Conservation (phyloP, 2,797 vertebrate species). For the Knipowitschia caucasica region DNA sequence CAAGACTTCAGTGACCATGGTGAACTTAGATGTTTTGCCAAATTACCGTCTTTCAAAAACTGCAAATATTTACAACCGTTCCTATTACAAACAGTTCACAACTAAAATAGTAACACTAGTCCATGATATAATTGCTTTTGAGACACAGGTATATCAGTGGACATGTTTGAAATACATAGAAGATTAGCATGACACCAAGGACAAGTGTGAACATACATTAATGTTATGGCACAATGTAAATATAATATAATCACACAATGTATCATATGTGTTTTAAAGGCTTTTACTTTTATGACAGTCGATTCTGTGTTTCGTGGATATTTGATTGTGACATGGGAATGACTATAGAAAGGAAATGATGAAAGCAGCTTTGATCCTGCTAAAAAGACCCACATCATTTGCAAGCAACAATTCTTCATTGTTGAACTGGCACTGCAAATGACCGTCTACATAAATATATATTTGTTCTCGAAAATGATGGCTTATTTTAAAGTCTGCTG, state of each 20-base stretch:
- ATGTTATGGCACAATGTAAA: neutral
- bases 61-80: no score
- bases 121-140: no score
- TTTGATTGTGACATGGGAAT: constrained; percentile 1
- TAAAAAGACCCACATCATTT: constrained; percentile 21
- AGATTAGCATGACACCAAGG: no score
- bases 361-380: constrained; percentile 30
- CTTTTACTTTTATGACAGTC: constrained; percentile 1
- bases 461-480: neutral
- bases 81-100: no score
- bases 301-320: constrained; percentile 4
- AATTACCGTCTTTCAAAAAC: no score
- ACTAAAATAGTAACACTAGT: no score
- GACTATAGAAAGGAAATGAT: constrained; percentile 12
- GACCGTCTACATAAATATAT: constrained; percentile 4
- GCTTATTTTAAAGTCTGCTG: neutral
- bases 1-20: no score
- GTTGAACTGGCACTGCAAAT: constrained; percentile 14
- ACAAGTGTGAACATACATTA: neutral
- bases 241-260: constrained; percentile 11
- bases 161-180: no score
- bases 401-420: constrained; percentile 5
- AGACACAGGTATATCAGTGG: no score
- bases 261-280: constrained; percentile 6
- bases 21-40: no score